Conservation (phyloP, 2,797 vertebrate species). For the Anguilla anguilla region DNA sequence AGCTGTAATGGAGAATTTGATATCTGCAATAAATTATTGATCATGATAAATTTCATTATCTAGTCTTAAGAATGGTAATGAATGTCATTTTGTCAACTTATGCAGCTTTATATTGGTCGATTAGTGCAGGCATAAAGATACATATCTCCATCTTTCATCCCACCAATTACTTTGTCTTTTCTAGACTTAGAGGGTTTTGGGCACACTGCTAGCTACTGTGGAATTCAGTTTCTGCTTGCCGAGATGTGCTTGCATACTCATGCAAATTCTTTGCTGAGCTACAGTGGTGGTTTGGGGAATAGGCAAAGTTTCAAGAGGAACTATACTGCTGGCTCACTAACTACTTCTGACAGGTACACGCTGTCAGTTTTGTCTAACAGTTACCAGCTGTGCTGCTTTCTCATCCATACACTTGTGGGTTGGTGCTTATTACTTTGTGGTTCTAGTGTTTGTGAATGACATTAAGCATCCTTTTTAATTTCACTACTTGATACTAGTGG, state of each 20-base stretch:
- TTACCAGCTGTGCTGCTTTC: not conserved
- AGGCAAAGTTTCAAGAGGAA: not conserved
- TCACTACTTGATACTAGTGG: not conserved
- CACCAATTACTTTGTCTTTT: not conserved
- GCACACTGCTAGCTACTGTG: not conserved
- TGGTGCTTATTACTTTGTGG: not conserved
- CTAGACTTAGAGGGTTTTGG: not conserved
- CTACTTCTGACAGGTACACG: not conserved
- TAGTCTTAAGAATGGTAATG: not conserved
- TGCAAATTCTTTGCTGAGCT: not conserved
- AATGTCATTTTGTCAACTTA: not conserved
- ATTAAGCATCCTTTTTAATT: not conserved
- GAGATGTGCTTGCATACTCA: not conserved
- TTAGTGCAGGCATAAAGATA: not conserved
- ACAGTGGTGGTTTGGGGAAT: not conserved
- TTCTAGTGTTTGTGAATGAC: not conserved
- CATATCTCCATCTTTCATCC: not conserved
- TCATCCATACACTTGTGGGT: not conserved
- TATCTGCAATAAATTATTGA: not conserved
- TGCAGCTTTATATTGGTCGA: not conserved
- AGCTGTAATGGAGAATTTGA: not conserved
- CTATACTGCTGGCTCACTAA: not conserved
- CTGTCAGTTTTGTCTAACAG: conserved; percentile 2
- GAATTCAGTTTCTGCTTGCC: not conserved
- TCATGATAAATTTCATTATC: not conserved